Percentiles rank a stretch among this genome's conserved stretches.
Evolutionary conservation across 2,113 vertebrate species (phyloP).

Genomic region (Amblyornis subalaris): DNA sequence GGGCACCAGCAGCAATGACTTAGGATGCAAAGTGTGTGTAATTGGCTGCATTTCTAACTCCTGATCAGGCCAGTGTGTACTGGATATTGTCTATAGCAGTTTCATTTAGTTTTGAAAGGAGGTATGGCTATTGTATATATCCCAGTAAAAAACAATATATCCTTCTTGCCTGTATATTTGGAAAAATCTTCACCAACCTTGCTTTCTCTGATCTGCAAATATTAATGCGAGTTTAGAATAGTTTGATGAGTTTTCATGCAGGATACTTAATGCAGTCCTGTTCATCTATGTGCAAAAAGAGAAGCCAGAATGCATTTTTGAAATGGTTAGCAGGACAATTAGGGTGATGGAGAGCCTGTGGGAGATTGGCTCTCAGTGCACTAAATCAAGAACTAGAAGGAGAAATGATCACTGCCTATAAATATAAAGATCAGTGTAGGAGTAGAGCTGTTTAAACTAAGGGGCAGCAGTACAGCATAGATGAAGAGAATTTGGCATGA

Average conservation of each 20-base stretch:
- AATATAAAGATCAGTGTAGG: slow-evolving; percentile 53
- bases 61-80: background rate
- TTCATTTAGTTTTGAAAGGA: background rate
- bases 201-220: background rate
- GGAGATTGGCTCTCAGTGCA: background rate
- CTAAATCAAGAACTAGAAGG: slow-evolving; percentile 4
- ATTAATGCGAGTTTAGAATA: background rate
- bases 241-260: background rate
- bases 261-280: background rate
- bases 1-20: slow-evolving; percentile 51
- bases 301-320: background rate
- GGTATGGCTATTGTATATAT: background rate
- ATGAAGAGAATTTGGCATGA: background rate
- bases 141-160: background rate
- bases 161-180: background rate
- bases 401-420: slow-evolving; percentile 35
- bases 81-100: rapidly evolving
- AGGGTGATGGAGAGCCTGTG: background rate
- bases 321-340: background rate
- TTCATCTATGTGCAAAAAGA: background rate
- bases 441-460: slow-evolving; percentile 40
- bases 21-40: background rate
- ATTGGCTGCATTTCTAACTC: background rate
- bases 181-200: background rate
- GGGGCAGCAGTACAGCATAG: background rate